phyloP scores from a whole-genome alignment of 2,113 vertebrate species.

The Callocephalon fimbriatum region DNA sequence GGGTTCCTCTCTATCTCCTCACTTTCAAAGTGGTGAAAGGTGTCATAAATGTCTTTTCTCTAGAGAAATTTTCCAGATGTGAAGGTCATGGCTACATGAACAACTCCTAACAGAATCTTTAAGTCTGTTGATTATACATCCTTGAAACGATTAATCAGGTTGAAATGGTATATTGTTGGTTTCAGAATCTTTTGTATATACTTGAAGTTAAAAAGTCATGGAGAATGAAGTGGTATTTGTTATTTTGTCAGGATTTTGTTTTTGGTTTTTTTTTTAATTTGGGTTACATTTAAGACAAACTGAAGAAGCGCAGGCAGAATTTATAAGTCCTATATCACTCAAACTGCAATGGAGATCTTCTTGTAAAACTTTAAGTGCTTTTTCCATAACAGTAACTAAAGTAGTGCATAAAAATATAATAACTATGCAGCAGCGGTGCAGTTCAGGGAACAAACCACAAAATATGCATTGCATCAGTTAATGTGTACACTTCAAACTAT shows the following conservation, averaged over 20 bases:
- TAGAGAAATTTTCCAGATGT: not conserved
- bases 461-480: not conserved
- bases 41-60: not conserved
- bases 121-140: not conserved
- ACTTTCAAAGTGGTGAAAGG: not conserved
- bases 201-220: not conserved
- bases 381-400: conserved; percentile 24
- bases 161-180: not conserved
- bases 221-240: not conserved
- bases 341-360: not conserved
- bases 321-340: not conserved
- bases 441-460: conserved; percentile 36
- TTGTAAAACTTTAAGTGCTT: not conserved
- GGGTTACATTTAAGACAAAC: not conserved
- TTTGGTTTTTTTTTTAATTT: not conserved
- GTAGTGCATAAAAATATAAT: conserved; percentile 17
- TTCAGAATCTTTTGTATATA: not conserved
- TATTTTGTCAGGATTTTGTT: not conserved
- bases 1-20: not conserved
- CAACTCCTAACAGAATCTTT: not conserved
- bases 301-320: not conserved
- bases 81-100: not conserved
- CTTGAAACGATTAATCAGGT: not conserved
- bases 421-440: not conserved
- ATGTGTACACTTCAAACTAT: not conserved